phyloP scores from a whole-genome alignment of 1,140 invertebrate species.

The Pogonognathellus flavescens region DNA sequence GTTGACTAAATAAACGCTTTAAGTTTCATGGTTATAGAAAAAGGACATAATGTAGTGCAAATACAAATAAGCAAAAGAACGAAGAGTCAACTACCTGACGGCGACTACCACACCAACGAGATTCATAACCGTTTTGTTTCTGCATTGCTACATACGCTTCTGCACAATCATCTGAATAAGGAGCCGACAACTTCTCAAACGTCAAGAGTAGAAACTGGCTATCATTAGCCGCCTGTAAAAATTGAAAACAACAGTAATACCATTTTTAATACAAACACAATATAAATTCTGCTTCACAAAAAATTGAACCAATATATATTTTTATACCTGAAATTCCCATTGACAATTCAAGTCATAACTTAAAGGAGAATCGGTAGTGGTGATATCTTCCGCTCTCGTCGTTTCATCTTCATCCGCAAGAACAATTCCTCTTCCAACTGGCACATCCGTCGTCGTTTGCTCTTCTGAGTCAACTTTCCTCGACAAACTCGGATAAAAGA shows the following conservation, averaged over 20 bases:
- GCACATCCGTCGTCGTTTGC: background rate
- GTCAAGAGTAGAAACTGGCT: slow-evolving; percentile 61
- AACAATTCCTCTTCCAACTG: background rate
- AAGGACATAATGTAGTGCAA: too few relatives aligned
- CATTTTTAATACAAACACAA: background rate
- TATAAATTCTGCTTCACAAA: too few relatives aligned
- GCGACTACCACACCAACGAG: slow-evolving; percentile 64
- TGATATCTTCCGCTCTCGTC: background rate
- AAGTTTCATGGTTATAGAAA: background rate
- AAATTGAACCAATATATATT: too few relatives aligned
- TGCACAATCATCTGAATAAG: slow-evolving; percentile 61
- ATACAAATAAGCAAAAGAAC: too few relatives aligned
- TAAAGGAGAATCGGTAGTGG: background rate
- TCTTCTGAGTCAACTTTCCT: background rate
- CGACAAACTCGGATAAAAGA: slow-evolving; percentile 53
- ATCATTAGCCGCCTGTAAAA: slow-evolving; percentile 59
- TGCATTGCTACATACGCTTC: slow-evolving; percentile 62
- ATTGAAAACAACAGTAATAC: background rate
- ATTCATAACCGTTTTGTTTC: slow-evolving; percentile 64
- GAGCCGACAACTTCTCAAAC: slow-evolving; percentile 63
- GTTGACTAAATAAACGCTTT: too few relatives aligned
- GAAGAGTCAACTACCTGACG: slow-evolving; percentile 53
- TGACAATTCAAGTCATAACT: slow-evolving; percentile 58
- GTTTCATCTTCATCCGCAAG: slow-evolving; percentile 8
- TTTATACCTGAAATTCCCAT: slow-evolving; percentile 63